Conservation (phyloP, 2,888 invertebrate species). For the Drosophila bunnanda region DNA sequence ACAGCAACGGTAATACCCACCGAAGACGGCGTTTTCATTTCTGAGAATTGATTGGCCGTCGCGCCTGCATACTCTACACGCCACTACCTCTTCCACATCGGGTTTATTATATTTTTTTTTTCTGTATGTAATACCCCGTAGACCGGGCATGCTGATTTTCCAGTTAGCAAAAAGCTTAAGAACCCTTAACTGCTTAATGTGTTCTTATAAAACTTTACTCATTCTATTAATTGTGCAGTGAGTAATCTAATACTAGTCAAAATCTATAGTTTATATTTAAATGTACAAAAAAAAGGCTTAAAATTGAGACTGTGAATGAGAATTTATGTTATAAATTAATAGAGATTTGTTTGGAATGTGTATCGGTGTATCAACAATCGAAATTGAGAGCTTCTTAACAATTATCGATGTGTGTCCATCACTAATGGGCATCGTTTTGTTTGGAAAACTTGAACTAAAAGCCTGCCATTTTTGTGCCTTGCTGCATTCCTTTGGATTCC, state of each 20-base stretch:
- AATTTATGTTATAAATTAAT: too few relatives aligned
- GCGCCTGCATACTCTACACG: constrained; percentile 70
- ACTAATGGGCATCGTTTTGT: constrained; percentile 4
- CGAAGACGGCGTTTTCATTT: constrained; percentile 79
- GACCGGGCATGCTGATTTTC: neutral
- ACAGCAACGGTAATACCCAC: constrained; percentile 46
- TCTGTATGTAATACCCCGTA: constrained; percentile 36
- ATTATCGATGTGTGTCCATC: neutral
- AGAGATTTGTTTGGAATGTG: neutral
- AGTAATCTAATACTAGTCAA: too few relatives aligned
- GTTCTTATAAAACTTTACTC: too few relatives aligned
- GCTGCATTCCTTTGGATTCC: constrained; percentile 63
- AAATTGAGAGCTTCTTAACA: too few relatives aligned
- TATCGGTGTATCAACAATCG: too few relatives aligned
- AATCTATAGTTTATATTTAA: too few relatives aligned
- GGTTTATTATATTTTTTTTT: constrained; percentile 63
- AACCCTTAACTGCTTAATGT: too few relatives aligned
- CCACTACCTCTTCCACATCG: constrained; percentile 50
- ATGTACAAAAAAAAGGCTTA: neutral
- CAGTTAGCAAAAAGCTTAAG: neutral
- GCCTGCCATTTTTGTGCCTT: constrained; percentile 33
- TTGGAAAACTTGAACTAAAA: neutral
- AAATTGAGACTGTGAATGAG: neutral
- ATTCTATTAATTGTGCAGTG: too few relatives aligned
- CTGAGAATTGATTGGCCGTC: constrained; percentile 81